Evolutionary conservation across 2,888 invertebrate genomes (phyloP).

Genomic region (Arenicola marina): DNA sequence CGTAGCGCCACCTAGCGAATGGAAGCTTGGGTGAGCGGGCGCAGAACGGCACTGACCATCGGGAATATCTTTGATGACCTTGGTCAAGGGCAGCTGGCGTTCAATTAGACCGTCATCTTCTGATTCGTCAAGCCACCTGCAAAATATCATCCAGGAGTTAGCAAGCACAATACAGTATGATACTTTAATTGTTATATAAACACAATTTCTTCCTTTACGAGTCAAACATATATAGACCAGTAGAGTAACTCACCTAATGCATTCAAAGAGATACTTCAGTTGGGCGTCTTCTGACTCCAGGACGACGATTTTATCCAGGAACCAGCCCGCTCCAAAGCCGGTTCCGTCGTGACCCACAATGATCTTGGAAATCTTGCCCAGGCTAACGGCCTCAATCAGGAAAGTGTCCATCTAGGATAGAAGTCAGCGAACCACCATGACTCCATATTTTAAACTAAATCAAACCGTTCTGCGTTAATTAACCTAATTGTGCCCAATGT

Average conservation of each 20-base stretch:
- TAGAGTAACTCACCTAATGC: conserved; percentile 17
- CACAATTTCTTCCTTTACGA: too few species aligned
- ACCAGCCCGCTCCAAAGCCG: conserved; percentile 26
- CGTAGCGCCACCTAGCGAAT: too few species aligned
- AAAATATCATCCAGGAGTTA: too few species aligned
- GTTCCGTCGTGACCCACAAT: conserved; percentile 44
- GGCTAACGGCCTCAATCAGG: conserved; percentile 27
- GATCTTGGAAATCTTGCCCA: conserved; percentile 37
- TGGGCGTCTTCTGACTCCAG: neutral
- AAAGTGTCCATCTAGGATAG: conserved; percentile 28
- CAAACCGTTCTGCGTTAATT: too few species aligned
- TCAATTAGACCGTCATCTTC: conserved; percentile 39
- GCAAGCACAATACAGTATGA: too few species aligned
- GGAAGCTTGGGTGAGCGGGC: too few species aligned
- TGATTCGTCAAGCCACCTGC: conserved; percentile 32
- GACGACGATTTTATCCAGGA: conserved; percentile 26
- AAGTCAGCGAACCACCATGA: too few species aligned
- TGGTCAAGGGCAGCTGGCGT: conserved; percentile 2
- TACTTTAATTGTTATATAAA: too few species aligned
- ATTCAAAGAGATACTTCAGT: conserved; percentile 16
- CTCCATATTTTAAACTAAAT: too few species aligned
- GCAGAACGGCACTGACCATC: too few species aligned
- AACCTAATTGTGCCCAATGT: too few species aligned
- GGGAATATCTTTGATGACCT: neutral
- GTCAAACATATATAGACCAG: neutral